These are phyloP conservation scores for Gavialis gangeticus DNA, from an alignment of 2,113 vertebrate genomes.

Conservation along the genomic window DNA sequence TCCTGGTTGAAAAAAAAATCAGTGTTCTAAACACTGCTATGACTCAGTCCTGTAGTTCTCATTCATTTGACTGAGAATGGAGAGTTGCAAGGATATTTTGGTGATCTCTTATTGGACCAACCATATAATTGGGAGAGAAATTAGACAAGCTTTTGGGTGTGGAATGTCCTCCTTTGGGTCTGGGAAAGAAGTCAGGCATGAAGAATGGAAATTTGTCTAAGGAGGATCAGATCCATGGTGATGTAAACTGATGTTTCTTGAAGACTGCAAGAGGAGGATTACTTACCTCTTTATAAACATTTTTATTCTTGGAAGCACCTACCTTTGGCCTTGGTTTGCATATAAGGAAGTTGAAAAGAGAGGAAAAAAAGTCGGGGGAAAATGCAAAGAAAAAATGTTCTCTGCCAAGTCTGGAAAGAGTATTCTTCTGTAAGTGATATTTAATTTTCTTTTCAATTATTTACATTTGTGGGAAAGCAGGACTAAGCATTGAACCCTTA, in stretches of 20 bases:
- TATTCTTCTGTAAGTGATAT: neutral
- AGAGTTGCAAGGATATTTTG: no score
- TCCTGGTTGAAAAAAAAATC: no score
- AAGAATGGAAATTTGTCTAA: neutral
- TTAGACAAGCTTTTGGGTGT: no score
- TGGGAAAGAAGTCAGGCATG: no score
- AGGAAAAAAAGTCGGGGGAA: neutral
- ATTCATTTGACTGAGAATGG: neutral
- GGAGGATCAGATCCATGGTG: neutral
- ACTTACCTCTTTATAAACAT: neutral
- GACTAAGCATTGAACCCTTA: neutral
- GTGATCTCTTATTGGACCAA: no score
- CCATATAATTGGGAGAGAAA: no score
- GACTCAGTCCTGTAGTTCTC: neutral
- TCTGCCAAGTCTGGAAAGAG: no score
- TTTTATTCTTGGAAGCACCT: neutral
- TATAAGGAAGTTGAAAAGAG: neutral
- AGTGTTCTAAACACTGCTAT: neutral
- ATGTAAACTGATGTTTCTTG: neutral
- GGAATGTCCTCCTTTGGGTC: no score
- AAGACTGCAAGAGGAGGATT: neutral
- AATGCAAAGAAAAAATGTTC: neutral
- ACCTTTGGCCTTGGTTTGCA: neutral
- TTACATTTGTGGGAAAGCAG: neutral
- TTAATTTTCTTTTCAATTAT: neutral